These are phyloP conservation scores for Boloria euphrosyne DNA, from an alignment of 2,888 invertebrate species.

Conservation along the genomic window DNA sequence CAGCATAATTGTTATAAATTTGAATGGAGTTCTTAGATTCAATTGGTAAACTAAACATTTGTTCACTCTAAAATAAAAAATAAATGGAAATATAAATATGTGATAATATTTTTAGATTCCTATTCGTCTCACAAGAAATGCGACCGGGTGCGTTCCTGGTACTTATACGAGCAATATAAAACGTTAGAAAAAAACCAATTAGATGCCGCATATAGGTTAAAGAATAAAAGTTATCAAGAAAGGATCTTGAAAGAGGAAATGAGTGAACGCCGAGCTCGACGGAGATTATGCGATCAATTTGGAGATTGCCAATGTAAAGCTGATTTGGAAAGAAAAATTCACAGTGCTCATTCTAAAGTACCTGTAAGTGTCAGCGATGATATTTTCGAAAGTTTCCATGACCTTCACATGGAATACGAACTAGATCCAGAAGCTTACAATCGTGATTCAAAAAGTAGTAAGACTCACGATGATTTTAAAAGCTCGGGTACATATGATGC, in stretches of 20 bases:
- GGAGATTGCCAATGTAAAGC: constrained; percentile 54
- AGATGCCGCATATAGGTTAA: constrained; percentile 62
- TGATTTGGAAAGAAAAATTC: constrained; percentile 43
- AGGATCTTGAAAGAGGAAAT: constrained; percentile 63
- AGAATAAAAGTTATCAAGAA: constrained; percentile 63
- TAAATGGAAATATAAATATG: background rate
- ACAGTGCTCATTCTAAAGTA: constrained; percentile 45
- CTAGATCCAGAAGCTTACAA: constrained; percentile 49
- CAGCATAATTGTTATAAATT: background rate
- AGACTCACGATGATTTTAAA: constrained; percentile 50
- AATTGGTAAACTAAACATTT: constrained; percentile 51
- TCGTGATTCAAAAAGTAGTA: constrained; percentile 45
- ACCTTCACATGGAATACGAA: constrained; percentile 52
- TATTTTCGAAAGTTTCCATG: constrained; percentile 61
- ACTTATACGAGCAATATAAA: constrained; percentile 73
- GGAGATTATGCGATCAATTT: constrained; percentile 57
- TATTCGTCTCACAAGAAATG: constrained; percentile 59
- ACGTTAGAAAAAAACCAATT: constrained; percentile 66
- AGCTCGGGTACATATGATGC: constrained; percentile 47
- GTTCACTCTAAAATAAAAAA: background rate
- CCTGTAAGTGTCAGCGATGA: constrained; percentile 54
- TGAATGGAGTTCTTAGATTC: constrained; percentile 68
- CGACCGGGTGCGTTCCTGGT: constrained; percentile 72
- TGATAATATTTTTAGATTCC: constrained; percentile 55
- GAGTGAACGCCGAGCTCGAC: constrained; percentile 60